Percentiles rank a stretch among this genome's conserved stretches.
Evolutionary conservation across 2,113 vertebrate species (phyloP).

Genomic region (Tyrannus savana): DNA sequence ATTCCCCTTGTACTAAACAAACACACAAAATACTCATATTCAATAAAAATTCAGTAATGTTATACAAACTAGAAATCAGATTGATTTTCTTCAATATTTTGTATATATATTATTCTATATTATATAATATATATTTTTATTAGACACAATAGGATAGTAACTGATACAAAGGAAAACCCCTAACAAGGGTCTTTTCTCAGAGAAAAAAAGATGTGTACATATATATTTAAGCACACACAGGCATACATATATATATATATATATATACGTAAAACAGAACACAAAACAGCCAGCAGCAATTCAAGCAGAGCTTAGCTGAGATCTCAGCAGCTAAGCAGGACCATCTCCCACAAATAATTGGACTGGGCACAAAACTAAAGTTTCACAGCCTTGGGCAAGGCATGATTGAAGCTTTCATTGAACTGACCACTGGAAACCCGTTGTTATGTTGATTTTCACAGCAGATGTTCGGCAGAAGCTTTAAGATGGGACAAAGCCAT

Average conservation of each 20-base stretch:
- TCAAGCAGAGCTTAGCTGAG: not conserved
- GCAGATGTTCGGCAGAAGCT: not conserved
- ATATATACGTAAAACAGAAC: not conserved
- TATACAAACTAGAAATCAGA: not conserved
- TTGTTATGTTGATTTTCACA: not conserved
- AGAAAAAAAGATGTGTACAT: not conserved
- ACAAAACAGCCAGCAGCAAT: not conserved
- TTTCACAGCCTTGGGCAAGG: not conserved
- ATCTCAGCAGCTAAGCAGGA: not conserved
- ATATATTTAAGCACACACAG: not conserved
- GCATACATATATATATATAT: too few relatives aligned
- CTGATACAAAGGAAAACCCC: not conserved
- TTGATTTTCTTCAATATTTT: not conserved
- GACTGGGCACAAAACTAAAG: not conserved
- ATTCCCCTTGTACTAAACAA: not conserved
- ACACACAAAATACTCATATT: not conserved
- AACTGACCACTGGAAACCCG: not conserved
- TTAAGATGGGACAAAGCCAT: not conserved
- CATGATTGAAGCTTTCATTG: not conserved
- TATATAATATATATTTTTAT: not conserved
- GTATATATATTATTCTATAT: not conserved
- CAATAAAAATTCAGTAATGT: not conserved
- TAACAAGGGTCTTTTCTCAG: not conserved
- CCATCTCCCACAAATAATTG: not conserved
- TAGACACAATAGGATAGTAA: not conserved